phyloP scores from a whole-genome alignment of 1,140 invertebrate genomes.

The Hetaerina americana region DNA sequence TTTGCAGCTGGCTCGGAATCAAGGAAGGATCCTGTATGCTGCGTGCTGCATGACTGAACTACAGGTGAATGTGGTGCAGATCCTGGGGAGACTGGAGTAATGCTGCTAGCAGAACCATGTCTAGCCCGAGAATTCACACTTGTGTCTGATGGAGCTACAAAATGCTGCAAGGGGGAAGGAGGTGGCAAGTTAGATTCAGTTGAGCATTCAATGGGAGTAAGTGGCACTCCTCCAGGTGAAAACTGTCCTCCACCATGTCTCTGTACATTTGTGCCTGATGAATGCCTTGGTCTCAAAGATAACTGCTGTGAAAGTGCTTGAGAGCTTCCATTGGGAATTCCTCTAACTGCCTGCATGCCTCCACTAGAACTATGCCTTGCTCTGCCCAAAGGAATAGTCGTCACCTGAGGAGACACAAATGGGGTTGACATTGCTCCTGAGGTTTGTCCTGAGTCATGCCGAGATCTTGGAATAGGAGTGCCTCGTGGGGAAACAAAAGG shows the following conservation, averaged over 20 bases:
- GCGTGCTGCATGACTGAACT: slow-evolving; percentile 1
- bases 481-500: slow-evolving; percentile 73
- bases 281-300: background rate
- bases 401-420: slow-evolving; percentile 29
- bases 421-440: slow-evolving; percentile 22
- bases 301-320: background rate
- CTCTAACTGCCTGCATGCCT: background rate
- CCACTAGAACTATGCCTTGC: slow-evolving; percentile 23
- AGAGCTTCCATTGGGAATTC: background rate
- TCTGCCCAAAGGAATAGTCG: slow-evolving; percentile 23
- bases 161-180: background rate
- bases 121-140: background rate
- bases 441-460: slow-evolving; percentile 29
- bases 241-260: background rate
- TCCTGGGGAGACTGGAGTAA: slow-evolving; percentile 13
- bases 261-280: background rate
- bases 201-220: background rate
- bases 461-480: slow-evolving; percentile 49
- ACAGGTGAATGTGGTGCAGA: slow-evolving; percentile 14
- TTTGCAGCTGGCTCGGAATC: background rate
- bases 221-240: background rate
- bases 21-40: background rate
- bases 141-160: background rate
- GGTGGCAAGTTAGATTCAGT: background rate
- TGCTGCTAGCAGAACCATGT: slow-evolving; percentile 6